Evolutionary conservation across 2,797 vertebrate species (phyloP).

Genomic region (Alca torda): DNA sequence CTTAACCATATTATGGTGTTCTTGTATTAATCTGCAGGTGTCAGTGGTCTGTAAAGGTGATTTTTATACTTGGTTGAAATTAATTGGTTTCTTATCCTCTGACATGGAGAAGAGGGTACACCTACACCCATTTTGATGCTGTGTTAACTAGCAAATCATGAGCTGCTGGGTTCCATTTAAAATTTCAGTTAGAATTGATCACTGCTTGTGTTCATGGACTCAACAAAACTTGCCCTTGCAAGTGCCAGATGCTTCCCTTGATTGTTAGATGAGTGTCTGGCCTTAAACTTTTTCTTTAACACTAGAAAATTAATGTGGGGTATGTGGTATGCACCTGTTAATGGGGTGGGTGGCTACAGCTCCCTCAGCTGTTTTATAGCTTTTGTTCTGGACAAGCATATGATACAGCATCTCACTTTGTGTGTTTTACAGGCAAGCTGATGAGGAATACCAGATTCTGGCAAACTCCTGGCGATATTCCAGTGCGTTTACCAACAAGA

Average conservation of each 20-base stretch:
- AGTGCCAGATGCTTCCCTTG: not conserved
- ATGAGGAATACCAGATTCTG: constrained; percentile 95
- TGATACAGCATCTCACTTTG: not conserved
- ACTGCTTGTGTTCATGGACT: not conserved
- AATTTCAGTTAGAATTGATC: not conserved
- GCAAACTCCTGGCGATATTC: constrained; percentile 99
- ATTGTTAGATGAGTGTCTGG: not conserved
- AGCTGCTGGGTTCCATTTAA: not conserved
- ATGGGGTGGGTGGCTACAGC: not conserved
- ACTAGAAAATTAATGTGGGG: accelerated
- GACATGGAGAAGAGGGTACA: not conserved
- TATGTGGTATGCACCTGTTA: not conserved
- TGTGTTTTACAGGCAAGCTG: constrained; percentile 86
- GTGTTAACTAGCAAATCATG: not conserved
- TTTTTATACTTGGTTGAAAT: not conserved
- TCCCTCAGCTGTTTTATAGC: not conserved
- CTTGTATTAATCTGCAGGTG: not conserved
- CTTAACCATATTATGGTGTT: not conserved
- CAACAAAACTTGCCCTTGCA: not conserved
- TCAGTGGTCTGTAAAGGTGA: not conserved
- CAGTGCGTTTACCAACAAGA: constrained; percentile 92
- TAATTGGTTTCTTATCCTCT: not conserved
- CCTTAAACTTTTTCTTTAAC: not conserved
- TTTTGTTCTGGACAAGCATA: not conserved
- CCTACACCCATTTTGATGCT: not conserved